A percentile compares a stretch with the other conserved stretches of the same genome.
Evolutionary conservation across 2,113 vertebrate species (phyloP).

Genomic region (Semnornis frantzii): DNA sequence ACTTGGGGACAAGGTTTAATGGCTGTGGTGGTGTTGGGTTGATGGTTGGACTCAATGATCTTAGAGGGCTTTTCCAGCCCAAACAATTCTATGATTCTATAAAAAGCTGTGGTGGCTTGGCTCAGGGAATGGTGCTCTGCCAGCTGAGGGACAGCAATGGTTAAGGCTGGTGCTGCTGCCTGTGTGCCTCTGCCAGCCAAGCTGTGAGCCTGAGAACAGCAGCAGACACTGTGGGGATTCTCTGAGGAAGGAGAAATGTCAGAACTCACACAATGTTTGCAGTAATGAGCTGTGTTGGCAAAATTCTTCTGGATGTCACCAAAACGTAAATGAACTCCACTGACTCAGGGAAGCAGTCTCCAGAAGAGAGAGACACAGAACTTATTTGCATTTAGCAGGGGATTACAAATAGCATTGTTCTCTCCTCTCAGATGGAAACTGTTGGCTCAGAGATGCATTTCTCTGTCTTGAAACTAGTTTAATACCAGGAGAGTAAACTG

Average conservation of each 20-base stretch:
- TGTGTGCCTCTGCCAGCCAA: not conserved
- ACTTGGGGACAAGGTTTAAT: no score
- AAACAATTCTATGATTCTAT: not conserved
- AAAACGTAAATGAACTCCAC: slow-evolving; percentile 42
- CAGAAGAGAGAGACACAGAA: not conserved
- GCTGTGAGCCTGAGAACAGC: not conserved
- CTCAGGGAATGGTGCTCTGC: not conserved
- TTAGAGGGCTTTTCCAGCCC: no score
- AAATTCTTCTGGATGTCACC: slow-evolving; percentile 39
- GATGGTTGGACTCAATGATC: no score
- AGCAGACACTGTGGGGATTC: not conserved
- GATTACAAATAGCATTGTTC: slow-evolving; percentile 31
- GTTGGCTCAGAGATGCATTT: slow-evolving; percentile 16
- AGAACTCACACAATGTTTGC: slow-evolving; percentile 54
- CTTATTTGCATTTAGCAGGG: slow-evolving; percentile 45
- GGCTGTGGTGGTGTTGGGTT: no score
- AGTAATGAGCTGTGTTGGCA: slow-evolving; percentile 42
- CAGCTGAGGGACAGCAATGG: not conserved
- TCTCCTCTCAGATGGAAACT: not conserved
- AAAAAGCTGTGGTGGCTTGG: not conserved
- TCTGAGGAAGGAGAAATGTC: slow-evolving; percentile 29
- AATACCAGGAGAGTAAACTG: not conserved
- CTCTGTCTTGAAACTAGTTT: not conserved
- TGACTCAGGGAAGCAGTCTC: slow-evolving; percentile 46
- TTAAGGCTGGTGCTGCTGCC: not conserved